A percentile compares a stretch with the other conserved stretches of the same genome.
phyloP scores from a whole-genome alignment of 1,140 invertebrate genomes.

The Onthophagus taurus region DNA sequence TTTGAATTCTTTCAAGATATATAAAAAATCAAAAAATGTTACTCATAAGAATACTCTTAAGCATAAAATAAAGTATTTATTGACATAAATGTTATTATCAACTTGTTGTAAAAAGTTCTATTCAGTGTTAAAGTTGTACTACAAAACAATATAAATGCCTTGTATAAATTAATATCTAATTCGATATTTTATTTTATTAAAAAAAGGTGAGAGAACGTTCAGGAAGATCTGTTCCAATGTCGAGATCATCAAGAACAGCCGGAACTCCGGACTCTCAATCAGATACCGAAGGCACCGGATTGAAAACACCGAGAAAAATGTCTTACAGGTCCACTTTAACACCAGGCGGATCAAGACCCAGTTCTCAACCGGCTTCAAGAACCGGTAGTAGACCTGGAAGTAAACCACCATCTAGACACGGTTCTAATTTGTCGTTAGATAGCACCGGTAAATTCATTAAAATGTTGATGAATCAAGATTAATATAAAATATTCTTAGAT shows the following conservation, averaged over 20 bases:
- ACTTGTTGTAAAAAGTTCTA: too few species aligned
- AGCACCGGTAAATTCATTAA: conserved; percentile 57
- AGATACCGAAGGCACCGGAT: conserved; percentile 70
- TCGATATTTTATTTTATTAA: too few species aligned
- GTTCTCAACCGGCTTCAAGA: conserved; percentile 63
- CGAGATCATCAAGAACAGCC: conserved; percentile 47
- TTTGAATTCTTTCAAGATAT: too few species aligned
- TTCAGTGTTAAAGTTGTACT: too few species aligned
- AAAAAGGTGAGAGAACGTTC: conserved; percentile 79
- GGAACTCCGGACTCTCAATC: conserved; percentile 78
- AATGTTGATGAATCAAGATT: not conserved
- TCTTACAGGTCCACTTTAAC: conserved; percentile 47
- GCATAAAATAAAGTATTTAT: too few species aligned
- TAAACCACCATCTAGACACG: conserved; percentile 85
- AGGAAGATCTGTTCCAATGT: conserved; percentile 74
- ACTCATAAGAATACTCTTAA: too few species aligned
- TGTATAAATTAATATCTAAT: too few species aligned
- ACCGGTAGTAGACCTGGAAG: conserved; percentile 73
- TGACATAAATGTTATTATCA: too few species aligned
- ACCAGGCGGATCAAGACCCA: conserved; percentile 59
- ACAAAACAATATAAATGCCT: too few species aligned
- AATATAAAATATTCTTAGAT: conserved; percentile 39
- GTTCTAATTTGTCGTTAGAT: conserved; percentile 84
- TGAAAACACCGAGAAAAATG: conserved; percentile 50
- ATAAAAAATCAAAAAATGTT: too few species aligned